Base-by-base conservation (phyloP, 2,888 invertebrate genomes). In the Spialia ferax region DNA sequence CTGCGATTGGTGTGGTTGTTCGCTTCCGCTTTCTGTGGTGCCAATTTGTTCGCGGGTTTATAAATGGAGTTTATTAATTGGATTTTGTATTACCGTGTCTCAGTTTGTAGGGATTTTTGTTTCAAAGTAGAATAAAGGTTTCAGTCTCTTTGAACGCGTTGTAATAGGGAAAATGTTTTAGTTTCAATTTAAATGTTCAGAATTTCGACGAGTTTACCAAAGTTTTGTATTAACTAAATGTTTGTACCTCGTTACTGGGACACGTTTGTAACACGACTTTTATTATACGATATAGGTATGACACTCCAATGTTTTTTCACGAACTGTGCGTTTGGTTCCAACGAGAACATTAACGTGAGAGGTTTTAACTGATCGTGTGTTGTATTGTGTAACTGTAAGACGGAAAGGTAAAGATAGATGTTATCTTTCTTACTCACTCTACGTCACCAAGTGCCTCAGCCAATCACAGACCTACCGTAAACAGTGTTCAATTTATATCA, bases 401-500 rank as follows among this genome's bases (percentile, higher is more conserved):
- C 11, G 20, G 56, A 38, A 26, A 50, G 38, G 18, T 52, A 6
- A 54, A 66, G 20, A 42, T 15, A 52, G 7, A 18, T 23, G n/a
- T 38, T 66, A 32, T 52, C 59, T 66, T 35, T 60, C 50, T 18
- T 15, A 29, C 50, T 42, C 22, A n/a, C 8, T 26, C 26, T 59
- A 54, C 45, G 74, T 80, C 86, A 85, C 84, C 81, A 87, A 89
- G 91, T 89, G 91, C 91, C 89, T 90, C 73, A 77, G 76, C 77
- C 73, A 76, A 73, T 75, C 75, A 68, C 75, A 70, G 72, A 70
- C 70, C 70, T 71, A 73, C 74, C 74, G 63, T 71, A 71, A 42
- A 74, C 82, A 84, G 89, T 89, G 87, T 89, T 90, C 89, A 87
- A 77, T 81, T 79, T 83, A 78, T 83, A 84, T 82, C 80, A 77